phyloP scores from a whole-genome alignment of 2,888 invertebrate species.

The Diogma glabrata region DNA sequence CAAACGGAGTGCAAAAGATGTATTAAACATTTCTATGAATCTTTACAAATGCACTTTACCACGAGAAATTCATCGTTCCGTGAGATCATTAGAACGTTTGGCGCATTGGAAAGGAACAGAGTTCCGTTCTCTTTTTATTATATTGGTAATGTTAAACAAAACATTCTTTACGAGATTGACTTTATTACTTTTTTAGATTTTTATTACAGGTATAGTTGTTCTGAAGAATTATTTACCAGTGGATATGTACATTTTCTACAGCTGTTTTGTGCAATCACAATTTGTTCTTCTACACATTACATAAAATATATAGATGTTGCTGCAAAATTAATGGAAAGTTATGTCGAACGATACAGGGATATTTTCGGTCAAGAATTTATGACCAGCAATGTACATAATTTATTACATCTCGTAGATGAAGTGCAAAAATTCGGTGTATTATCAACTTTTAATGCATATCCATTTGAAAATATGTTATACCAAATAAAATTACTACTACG shows the following conservation, averaged over 20 bases:
- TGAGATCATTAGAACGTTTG: constrained; percentile 8
- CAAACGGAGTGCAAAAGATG: neutral
- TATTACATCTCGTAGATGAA: neutral
- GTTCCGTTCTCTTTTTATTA: constrained; percentile 9
- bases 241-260: neutral
- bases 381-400: neutral
- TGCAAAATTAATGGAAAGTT: neutral
- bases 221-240: constrained; percentile 9
- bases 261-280: constrained; percentile 9
- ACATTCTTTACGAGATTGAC: neutral
- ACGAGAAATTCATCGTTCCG: neutral
- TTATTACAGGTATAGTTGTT: neutral
- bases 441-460: neutral
- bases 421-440: neutral
- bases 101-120: constrained; percentile 11
- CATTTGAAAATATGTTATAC: neutral
- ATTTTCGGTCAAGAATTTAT: neutral
- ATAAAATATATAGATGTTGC: neutral
- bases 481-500: neutral
- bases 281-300: neutral
- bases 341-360: neutral
- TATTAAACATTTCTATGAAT: neutral
- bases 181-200: neutral
- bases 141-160: neutral
- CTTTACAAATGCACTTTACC: constrained; percentile 1